phyloP scores from a whole-genome alignment of 2,797 vertebrate species.

The Mareca penelope region DNA sequence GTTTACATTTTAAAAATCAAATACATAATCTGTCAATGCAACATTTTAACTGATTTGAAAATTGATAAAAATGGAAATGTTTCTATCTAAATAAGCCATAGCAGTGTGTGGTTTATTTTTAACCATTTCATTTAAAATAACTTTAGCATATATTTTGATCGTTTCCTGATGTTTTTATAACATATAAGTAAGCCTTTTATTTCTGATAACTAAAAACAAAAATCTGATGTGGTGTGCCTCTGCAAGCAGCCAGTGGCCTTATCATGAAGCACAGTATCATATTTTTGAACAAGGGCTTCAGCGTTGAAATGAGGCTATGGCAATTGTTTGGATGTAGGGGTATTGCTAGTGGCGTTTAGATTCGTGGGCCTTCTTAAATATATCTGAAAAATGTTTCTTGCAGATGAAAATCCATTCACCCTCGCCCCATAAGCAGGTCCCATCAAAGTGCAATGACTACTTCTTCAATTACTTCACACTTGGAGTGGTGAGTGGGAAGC shows the following conservation, averaged over 20 bases:
- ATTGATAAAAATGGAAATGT: background rate
- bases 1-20: background rate
- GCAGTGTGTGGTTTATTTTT: background rate
- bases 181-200: background rate
- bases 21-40: background rate
- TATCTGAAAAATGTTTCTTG: slow-evolving; percentile 37
- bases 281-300: background rate
- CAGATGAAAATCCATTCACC: slow-evolving; percentile 99
- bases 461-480: slow-evolving; percentile 99
- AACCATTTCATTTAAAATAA: background rate
- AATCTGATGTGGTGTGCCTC: background rate
- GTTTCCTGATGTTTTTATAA: background rate
- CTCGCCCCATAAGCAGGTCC: slow-evolving; percentile 97
- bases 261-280: rapidly evolving
- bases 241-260: background rate
- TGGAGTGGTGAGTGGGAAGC: slow-evolving; percentile 89
- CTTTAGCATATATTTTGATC: background rate
- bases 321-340: background rate
- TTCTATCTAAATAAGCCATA: background rate
- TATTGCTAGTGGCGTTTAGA: background rate
- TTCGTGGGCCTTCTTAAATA: background rate
- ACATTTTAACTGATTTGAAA: background rate
- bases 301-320: background rate
- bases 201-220: background rate
- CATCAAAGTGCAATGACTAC: slow-evolving; percentile 99